Conservation (phyloP, 1,140 invertebrate species). For the Aphaenogaster ashmeadi region DNA sequence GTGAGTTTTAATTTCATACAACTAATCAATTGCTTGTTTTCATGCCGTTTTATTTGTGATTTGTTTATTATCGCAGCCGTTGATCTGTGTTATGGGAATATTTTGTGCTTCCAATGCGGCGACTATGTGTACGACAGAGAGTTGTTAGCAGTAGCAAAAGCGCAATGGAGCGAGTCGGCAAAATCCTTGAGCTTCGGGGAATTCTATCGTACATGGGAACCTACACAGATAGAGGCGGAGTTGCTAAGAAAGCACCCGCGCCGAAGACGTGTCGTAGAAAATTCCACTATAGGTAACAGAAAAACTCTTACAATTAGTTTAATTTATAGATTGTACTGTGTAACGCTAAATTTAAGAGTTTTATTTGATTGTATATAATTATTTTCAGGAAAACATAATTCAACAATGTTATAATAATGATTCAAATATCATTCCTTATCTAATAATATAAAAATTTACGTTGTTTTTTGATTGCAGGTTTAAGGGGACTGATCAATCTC, state of each 20-base stretch:
- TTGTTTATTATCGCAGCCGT: constrained; percentile 88
- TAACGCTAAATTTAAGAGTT: not conserved
- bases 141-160: constrained; percentile 89
- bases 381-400: not conserved
- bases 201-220: constrained; percentile 93
- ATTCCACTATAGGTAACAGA: constrained; percentile 92
- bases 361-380: not conserved
- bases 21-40: not conserved
- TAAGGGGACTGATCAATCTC: constrained; percentile 97
- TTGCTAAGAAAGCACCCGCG: constrained; percentile 91
- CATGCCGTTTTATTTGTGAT: constrained; percentile 43
- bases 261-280: constrained; percentile 92
- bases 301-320: not conserved
- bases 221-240: constrained; percentile 91
- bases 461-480: constrained; percentile 85
- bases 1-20: not conserved
- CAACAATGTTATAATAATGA: not conserved
- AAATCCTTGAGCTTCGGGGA: constrained; percentile 91
- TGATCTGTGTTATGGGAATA: constrained; percentile 95
- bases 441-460: not conserved
- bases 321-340: not conserved
- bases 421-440: not conserved
- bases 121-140: constrained; percentile 97
- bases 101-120: constrained; percentile 96
- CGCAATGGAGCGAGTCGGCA: constrained; percentile 88